Base-by-base conservation (phyloP, 2,797 vertebrate genomes). In the Forpus xanthops region DNA sequence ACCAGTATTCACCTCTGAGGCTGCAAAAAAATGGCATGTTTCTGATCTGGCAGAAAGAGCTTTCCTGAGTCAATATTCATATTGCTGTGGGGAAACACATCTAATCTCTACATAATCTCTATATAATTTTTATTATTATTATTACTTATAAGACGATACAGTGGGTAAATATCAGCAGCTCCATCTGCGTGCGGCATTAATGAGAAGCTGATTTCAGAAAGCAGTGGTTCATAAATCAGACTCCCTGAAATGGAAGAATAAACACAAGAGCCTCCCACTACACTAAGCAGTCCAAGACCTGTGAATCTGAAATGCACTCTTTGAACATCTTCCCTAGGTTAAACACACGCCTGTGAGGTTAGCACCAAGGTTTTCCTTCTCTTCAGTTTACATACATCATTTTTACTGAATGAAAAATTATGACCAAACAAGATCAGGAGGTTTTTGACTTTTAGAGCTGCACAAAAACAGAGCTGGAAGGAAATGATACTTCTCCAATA, bases 1-100 rank as follows among this genome's bases (percentile, higher is more conserved):
- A 95, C 21, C 53, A 83, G 18, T 91, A 84, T 97, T 95, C 96
- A 90, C 93, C 84, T 94, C 91, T 66, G 96, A 90, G 86, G 74
- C 86, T 94, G 88, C 47, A 95, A 74, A n/a, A 52, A 95, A 95
- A 90, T 95, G 89, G 47, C 62, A 84, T 50, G 19, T 77, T 95
- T 93, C 95, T 93, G 60, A 15, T 56, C 82, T 74, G 91, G 76
- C 78, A 96, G 77, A 77, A 84, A 67, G 73, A 86, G 58, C 78
- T 87, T 93, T 81, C 71, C 73, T 85, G 87, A 94, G 84, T 95
- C 95, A 96, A 90, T 87, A 87, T 91, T 83, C 94, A 75, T 52
- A 93, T 16, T 80, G 68, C 90, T 92, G 70, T 86, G 56, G 78
- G 87, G 84, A 90, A 94, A 89, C 62, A 55, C 27, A 89, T 64